phyloP scores from a whole-genome alignment of 2,113 vertebrate genomes.

The Carassius carassius region DNA sequence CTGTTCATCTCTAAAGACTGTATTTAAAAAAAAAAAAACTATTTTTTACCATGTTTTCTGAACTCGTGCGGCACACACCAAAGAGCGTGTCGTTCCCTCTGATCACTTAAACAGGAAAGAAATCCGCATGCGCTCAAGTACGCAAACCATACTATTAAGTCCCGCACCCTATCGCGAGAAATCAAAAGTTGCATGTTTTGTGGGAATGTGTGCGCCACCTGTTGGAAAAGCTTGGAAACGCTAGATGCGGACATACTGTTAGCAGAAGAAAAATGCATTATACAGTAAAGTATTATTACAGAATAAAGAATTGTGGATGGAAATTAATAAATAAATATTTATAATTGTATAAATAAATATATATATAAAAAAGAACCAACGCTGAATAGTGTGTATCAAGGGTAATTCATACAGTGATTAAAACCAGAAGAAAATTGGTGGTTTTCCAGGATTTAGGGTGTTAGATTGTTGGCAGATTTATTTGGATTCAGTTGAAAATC shows the following conservation, averaged over 20 bases:
- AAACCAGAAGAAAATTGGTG: no score
- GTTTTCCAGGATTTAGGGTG: no score
- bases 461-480: no score
- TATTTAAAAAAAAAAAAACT: not conserved
- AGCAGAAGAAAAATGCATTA: no score
- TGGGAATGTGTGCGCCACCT: not conserved
- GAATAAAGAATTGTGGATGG: not conserved
- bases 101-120: constrained; percentile 35
- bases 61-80: constrained; percentile 36
- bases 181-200: not conserved
- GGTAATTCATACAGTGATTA: no score
- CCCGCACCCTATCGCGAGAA: constrained; percentile 52
- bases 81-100: not conserved
- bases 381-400: not conserved
- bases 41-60: constrained; percentile 35
- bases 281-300: no score
- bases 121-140: not conserved
- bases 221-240: not conserved
- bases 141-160: not conserved
- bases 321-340: no score
- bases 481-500: not conserved
- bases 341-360: no score
- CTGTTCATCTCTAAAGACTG: not conserved
- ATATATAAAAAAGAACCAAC: not conserved
- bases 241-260: not conserved